Percentiles rank a stretch among this genome's conserved stretches.
These are phyloP conservation scores for Notoglanidium macrostoma DNA, from an alignment of 2,797 vertebrate species.

Conservation along the genomic window DNA sequence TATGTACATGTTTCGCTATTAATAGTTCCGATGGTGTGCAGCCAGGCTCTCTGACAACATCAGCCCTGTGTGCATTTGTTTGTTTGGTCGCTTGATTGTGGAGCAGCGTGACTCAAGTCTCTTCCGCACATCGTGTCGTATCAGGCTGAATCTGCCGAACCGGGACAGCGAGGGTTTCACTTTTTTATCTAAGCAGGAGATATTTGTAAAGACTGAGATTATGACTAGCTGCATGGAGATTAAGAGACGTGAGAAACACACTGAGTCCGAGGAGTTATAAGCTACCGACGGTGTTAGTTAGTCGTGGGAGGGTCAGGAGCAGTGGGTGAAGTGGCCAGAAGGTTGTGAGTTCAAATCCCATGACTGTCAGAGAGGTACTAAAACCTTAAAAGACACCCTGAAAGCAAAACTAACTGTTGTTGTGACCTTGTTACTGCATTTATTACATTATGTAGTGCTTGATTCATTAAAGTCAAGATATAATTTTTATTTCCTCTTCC, in stretches of 20 bases:
- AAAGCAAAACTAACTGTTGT: background rate
- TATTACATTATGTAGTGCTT: background rate
- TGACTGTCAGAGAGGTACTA: background rate
- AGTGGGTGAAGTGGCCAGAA: background rate
- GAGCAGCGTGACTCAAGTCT: background rate
- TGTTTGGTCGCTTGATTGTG: constrained; percentile 6
- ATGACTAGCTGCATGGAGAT: background rate
- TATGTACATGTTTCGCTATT: constrained; percentile 43
- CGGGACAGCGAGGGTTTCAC: background rate
- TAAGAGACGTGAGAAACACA: background rate
- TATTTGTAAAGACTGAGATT: background rate
- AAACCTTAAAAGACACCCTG: no score
- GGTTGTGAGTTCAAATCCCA: background rate
- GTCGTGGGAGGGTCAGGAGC: background rate
- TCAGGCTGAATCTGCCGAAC: background rate
- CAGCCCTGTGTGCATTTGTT: constrained; percentile 22
- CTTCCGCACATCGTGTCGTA: background rate
- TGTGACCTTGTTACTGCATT: background rate
- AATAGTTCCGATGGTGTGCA: constrained; percentile 35
- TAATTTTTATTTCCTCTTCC: background rate
- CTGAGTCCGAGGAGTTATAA: background rate
- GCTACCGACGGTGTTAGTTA: background rate
- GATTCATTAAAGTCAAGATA: background rate
- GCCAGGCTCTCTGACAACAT: constrained; percentile 32
- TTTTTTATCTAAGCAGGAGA: background rate